Evolutionary conservation across 2,888 invertebrate species (phyloP).

Genomic region (Elysia crispata): DNA sequence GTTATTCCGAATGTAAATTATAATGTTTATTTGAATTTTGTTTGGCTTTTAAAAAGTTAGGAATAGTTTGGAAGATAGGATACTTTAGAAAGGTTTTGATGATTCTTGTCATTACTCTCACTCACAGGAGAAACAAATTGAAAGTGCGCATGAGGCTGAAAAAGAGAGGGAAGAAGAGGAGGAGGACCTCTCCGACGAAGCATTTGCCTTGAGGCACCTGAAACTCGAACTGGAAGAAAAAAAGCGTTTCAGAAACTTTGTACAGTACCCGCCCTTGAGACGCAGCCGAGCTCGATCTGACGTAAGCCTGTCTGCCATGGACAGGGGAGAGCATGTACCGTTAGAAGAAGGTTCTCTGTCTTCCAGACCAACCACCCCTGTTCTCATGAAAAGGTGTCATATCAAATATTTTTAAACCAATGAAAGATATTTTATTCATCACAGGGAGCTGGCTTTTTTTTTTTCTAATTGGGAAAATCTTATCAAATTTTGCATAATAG

Average conservation of each 20-base stretch:
- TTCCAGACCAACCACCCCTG: slow-evolving; percentile 28
- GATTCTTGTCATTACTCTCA: not conserved
- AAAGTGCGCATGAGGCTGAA: too few relatives aligned
- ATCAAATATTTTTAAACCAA: too few relatives aligned
- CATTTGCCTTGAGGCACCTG: slow-evolving; percentile 85
- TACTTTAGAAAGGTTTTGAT: not conserved
- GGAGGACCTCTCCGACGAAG: slow-evolving; percentile 89
- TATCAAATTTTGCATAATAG: too few relatives aligned
- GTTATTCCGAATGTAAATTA: too few relatives aligned
- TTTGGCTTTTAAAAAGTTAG: not conserved
- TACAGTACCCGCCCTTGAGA: slow-evolving; percentile 65
- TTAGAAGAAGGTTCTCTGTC: too few relatives aligned
- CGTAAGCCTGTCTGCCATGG: not conserved
- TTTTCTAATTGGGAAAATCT: too few relatives aligned
- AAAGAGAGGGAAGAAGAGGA: slow-evolving; percentile 71
- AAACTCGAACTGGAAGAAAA: slow-evolving; percentile 89
- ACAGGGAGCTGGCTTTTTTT: too few relatives aligned
- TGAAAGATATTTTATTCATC: too few relatives aligned
- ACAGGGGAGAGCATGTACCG: too few relatives aligned
- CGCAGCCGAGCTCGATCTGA: slow-evolving; percentile 60
- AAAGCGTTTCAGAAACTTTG: slow-evolving; percentile 77
- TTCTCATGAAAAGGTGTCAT: slow-evolving; percentile 33
- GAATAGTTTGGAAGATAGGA: not conserved
- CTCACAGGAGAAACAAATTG: too few relatives aligned
- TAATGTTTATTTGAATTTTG: not conserved